Base-by-base conservation (phyloP, 2,113 vertebrate species). In the Rhodinocichla rosea region DNA sequence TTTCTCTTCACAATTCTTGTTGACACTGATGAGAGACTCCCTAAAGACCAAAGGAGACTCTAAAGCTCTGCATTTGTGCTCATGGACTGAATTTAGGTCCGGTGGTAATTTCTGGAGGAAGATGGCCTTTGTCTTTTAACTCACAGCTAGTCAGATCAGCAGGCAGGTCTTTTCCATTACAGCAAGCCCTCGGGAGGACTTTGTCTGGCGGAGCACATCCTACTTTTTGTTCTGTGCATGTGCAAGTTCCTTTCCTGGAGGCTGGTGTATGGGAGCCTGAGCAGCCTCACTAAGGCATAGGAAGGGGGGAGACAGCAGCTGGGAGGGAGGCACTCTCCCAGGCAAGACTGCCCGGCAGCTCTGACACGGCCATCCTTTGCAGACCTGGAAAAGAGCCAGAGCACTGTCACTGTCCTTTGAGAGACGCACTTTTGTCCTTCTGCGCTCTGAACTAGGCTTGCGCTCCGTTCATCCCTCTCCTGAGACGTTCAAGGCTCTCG, bases 81-180 rank as follows among this genome's bases (percentile, higher is more conserved):
- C 45, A 15, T 26, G 16, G 3, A 24, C 13, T 0, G 0, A 19
- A 20, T 42, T 49, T 80, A 42, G n/a, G 39, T 13, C 28, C 0
- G 1, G 24, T 55, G 47, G 18, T 37, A 24, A 44, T 86, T 86
- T 62, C 50, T 73, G 42, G 32, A 74, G 68, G 56, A 74, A 32
- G 47, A 28, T 0, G 1, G 55, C 55, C 26, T 73, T 77, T 60
- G 9, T 39, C 47, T 88, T 45, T 59, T 33, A 50, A 49, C 23
- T 55, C 56, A 42, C 56, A 42, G 44, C 42, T 75, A 65, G 50
- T 40, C 62, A 50, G 37, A 87, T 40, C 8, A 30, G 17, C 60
- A 74, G 35, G 35, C 56, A 37, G 62, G 15, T 71, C 59, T 56
- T 33, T 77, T 35, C 37, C 55, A 42, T 33, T 30, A 13, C 0